phyloP scores from a whole-genome alignment of 2,888 invertebrate species.

The Pandemis cinnamomeana region DNA sequence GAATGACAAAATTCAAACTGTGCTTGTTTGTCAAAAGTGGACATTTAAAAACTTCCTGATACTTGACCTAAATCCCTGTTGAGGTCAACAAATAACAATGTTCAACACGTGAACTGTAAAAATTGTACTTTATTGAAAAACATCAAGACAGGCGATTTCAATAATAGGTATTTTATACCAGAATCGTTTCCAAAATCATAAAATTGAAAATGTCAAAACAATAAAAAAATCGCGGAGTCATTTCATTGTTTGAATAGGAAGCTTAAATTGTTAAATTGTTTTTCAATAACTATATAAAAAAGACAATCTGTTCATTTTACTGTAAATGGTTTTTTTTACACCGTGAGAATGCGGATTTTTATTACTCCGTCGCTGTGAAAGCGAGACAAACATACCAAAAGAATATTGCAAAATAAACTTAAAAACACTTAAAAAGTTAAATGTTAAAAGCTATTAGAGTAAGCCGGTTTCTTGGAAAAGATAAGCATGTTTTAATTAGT shows the following conservation, averaged over 20 bases:
- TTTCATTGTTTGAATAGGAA: slow-evolving; percentile 23
- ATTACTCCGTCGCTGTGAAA: slow-evolving; percentile 28
- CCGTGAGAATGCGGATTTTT: slow-evolving; percentile 26
- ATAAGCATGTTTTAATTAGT: slow-evolving; percentile 37
- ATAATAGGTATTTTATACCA: slow-evolving; percentile 8
- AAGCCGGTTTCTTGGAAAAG: slow-evolving; percentile 26
- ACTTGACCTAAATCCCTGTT: neutral
- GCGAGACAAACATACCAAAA: slow-evolving; percentile 3
- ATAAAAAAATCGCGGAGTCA: slow-evolving; percentile 23
- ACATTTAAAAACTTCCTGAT: slow-evolving; percentile 8
- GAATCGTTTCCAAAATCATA: slow-evolving; percentile 7
- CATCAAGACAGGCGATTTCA: slow-evolving; percentile 3
- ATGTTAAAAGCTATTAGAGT: slow-evolving; percentile 35
- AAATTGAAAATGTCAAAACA: slow-evolving; percentile 30
- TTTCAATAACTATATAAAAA: slow-evolving; percentile 25
- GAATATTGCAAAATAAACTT: neutral
- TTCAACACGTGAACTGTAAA: neutral
- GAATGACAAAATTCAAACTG: no score
- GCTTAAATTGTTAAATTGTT: slow-evolving; percentile 23
- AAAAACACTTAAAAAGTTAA: slow-evolving; percentile 31
- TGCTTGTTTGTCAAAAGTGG: neutral
- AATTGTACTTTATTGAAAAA: slow-evolving; percentile 5
- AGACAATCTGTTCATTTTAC: slow-evolving; percentile 14
- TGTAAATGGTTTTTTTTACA: slow-evolving; percentile 5
- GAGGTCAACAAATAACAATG: neutral